Base-by-base conservation (phyloP, 2,888 invertebrate genomes). In the Heliconius ethilla region DNA sequence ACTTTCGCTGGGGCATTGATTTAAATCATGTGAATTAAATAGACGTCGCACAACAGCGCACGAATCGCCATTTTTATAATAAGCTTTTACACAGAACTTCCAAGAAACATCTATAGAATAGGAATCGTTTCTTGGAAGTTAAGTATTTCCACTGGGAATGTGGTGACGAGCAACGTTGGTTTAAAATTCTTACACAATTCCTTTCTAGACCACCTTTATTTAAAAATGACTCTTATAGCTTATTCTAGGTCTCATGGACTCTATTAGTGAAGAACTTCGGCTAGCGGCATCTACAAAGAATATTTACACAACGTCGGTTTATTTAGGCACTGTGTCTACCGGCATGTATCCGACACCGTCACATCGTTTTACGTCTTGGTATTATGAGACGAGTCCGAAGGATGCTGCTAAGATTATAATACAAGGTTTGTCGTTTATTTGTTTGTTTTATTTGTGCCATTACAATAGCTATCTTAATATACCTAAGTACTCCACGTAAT, bases 221-320 rank as follows among this genome's bases (percentile, higher is more conserved):
- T 9, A 59, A n/a, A 62, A 62, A 62, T 5, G 13, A 13, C 62
- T 62, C 15, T 25, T 2, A 3, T 7, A 13, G 2, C 25, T 59
- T 51, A 29, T 74, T 73, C 18, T 81, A 94, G 94, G 94, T 76
- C 82, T 94, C 66, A 94, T 94, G 94, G 94, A 94, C 27, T 90
- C 94, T 0, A 84, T 94, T 84, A 86, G 91, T 2, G 94, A 94
- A 78, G 94, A 94, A 82, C 85, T 94, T 3, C 85, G 94, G 0
- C 85, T 94, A 11, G 92, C 92, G 81, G 87, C 88, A 13, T 93
- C 92, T 93, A 92, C 93, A 0, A 92, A 91, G 83, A 91, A 92
- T 76, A 93, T 94, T 59, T 82, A 89, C 80, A 90, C 89, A 0
- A 94, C 94, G 4, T 92, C 93, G 0, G 94, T 94, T 15, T 94